These are phyloP conservation scores for Bucco capensis DNA, from an alignment of 2,113 vertebrate species.

Conservation along the genomic window DNA sequence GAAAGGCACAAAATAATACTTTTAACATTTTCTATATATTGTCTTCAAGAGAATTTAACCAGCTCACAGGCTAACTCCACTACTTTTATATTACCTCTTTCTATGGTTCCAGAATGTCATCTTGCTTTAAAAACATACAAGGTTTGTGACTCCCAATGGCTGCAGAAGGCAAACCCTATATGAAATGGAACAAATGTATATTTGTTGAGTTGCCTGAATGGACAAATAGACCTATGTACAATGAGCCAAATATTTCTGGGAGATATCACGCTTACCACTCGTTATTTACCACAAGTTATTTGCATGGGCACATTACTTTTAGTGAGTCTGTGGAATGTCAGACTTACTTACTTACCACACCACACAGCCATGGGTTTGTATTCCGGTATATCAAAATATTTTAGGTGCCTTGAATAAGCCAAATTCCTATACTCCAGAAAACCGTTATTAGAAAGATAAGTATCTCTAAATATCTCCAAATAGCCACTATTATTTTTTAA, in stretches of 20 bases:
- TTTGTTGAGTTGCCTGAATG: not conserved
- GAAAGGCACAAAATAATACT: not conserved
- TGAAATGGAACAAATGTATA: not conserved
- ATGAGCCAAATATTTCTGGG: not conserved
- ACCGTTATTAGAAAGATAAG: not conserved
- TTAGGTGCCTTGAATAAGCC: not conserved
- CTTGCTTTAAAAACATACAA: rapidly evolving
- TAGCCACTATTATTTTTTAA: not conserved
- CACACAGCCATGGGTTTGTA: rapidly evolving
- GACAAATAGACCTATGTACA: not conserved
- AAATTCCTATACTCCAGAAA: not conserved
- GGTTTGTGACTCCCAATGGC: rapidly evolving
- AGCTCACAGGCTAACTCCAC: not conserved
- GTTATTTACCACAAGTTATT: not conserved
- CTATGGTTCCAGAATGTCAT: rapidly evolving
- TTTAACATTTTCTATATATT: not conserved
- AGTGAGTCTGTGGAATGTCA: not conserved
- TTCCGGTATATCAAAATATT: not conserved
- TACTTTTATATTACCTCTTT: not conserved
- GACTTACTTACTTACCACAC: not conserved
- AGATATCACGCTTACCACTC: not conserved
- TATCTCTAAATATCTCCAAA: not conserved
- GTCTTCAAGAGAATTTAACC: not conserved
- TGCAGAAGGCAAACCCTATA: not conserved
- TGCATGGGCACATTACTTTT: not conserved